Base-by-base conservation (phyloP, 2,113 vertebrate genomes). In the Leucopternis melanops region DNA sequence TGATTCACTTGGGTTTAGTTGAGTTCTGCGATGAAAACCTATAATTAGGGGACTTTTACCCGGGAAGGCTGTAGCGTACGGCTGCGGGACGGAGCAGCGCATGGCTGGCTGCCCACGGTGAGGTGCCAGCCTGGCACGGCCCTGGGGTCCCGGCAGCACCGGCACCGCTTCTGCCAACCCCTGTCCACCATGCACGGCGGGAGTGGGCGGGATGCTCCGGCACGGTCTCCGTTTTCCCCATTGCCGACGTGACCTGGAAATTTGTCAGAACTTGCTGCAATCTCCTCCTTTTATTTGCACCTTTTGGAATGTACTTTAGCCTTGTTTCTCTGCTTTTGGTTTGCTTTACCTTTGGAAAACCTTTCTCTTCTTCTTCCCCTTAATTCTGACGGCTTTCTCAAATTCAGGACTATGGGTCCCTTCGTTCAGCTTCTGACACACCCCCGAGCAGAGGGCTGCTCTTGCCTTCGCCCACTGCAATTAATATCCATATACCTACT, bases 281-380 rank as follows among this genome's bases (percentile, higher is more conserved):
- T 6, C 36, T 63, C 44, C 55, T 57, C 69, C 38, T 29, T 23
- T 9, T 23, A 3, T 9, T 44, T 22, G 26, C 21, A 32, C 32
- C 74, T 45, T 22, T 57, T 38, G 25, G 50, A 5, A 21, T 0
- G n/a, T 5, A 26, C 34, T 25, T 34, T 3, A 38, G 32, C 72
- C 42, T n/a, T 20, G 0, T 40, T 50, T 16, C 3, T 0, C 58
- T 10, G 1, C 11, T 36, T 18, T 55, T 45, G 19, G 23, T 4
- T 78, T 38, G 74, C 40, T 52, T 59, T 69, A 8, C 20, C 9
- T 69, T 65, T 8, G 78, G 72, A 67, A 34, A 90, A 26, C 5
- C 16, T 22, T 55, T 14, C n/a, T 44, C 7, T 29, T 61, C 34
- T 27, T 54, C 19, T 62, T 36, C 16, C 6, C 38, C 20, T 5